Percentiles rank a stretch among this genome's conserved stretches.
phyloP scores from a whole-genome alignment of 2,888 invertebrate genomes.

The Parapristionchus giblindavisi region DNA sequence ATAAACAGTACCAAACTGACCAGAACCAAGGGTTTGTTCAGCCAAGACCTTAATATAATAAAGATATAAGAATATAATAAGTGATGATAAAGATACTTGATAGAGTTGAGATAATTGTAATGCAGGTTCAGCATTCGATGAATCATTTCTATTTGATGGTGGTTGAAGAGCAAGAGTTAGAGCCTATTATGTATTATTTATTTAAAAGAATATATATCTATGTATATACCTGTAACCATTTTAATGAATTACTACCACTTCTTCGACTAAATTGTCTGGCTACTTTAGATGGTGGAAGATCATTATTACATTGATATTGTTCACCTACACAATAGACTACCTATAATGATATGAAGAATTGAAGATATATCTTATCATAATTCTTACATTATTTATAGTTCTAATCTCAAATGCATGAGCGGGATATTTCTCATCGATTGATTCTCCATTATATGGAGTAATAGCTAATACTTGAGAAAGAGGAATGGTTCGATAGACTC shows the following conservation, averaged over 20 bases:
- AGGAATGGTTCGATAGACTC: conserved; percentile 61
- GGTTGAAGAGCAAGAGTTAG: conserved; percentile 59
- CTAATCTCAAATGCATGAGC: conserved; percentile 70
- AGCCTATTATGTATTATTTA: conserved; percentile 45
- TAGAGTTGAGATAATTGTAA: conserved; percentile 67
- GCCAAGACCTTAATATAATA: conserved; percentile 75
- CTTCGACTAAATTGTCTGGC: conserved; percentile 7
- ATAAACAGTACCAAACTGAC: conserved; percentile 98
- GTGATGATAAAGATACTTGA: conserved; percentile 49
- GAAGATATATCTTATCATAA: background rate
- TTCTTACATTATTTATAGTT: conserved; percentile 49
- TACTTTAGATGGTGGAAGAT: conserved; percentile 18
- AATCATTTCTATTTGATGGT: conserved; percentile 56
- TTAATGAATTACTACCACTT: background rate
- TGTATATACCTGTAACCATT: conserved; percentile 9
- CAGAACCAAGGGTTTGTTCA: conserved; percentile 95
- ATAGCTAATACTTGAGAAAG: conserved; percentile 65
- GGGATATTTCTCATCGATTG: conserved; percentile 58
- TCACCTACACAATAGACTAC: conserved; percentile 69
- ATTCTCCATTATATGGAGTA: conserved; percentile 63
- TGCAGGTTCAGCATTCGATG: conserved; percentile 58
- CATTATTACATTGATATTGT: conserved; percentile 43
- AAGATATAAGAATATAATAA: background rate
- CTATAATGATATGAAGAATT: background rate
- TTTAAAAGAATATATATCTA: background rate